These are phyloP conservation scores for Porites australiensis DNA, from an alignment of 64 coral and sea anemone genomes.

Conservation along the genomic window DNA sequence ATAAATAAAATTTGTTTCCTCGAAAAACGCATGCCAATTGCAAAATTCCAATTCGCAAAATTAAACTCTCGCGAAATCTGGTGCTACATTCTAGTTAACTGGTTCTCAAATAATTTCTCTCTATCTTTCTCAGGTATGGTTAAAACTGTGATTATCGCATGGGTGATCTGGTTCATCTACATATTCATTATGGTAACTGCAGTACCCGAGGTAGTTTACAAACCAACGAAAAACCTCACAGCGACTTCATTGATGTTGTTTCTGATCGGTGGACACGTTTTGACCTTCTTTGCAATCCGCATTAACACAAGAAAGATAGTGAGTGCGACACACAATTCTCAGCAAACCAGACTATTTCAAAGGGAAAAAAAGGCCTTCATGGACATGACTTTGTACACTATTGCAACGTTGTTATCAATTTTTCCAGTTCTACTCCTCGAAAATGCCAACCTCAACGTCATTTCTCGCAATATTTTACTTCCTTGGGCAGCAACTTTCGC, in stretches of 20 bases:
- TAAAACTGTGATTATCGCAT: not conserved
- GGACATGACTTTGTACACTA: constrained; percentile 6
- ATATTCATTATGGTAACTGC: not conserved
- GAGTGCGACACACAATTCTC: not conserved
- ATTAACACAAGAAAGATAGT: not conserved
- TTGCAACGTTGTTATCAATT: not conserved
- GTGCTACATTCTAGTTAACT: no score
- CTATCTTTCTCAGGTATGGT: not conserved
- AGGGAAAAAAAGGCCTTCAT: constrained; percentile 10
- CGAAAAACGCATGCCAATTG: no score
- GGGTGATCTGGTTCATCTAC: constrained; percentile 11
- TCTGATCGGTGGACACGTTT: not conserved
- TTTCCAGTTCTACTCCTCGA: not conserved
- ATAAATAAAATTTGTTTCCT: no score
- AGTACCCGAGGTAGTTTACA: not conserved
- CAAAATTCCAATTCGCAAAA: no score
- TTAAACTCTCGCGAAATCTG: no score
- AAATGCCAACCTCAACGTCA: not conserved
- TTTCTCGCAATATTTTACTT: not conserved
- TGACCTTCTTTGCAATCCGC: not conserved
- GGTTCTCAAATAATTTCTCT: no score
- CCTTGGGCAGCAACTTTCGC: not conserved
- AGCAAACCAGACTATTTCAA: not conserved
- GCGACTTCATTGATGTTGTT: not conserved
- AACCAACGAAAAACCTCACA: not conserved